These are phyloP conservation scores for Trichacis sp. DNA, from an alignment of 2,888 invertebrate genomes.

Conservation along the genomic window DNA sequence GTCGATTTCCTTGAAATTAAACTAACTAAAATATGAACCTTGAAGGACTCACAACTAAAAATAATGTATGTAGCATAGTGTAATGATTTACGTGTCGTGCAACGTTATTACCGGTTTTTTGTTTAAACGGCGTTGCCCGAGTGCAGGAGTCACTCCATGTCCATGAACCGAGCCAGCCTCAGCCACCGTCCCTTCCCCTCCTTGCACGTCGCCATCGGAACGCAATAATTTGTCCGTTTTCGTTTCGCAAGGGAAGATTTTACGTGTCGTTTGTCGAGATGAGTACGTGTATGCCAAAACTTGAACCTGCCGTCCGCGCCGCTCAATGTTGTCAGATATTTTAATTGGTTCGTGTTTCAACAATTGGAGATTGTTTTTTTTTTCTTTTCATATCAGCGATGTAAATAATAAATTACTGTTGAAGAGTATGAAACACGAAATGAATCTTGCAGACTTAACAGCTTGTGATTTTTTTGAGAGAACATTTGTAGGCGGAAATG, in stretches of 20 bases:
- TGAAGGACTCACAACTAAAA: background rate
- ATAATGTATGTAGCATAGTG: background rate
- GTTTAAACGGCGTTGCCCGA: constrained; percentile 16
- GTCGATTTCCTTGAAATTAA: too few relatives aligned
- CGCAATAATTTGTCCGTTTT: constrained; percentile 8
- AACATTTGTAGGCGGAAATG: too few relatives aligned
- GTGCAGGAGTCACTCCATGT: constrained; percentile 58
- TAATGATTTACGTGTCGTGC: constrained; percentile 7
- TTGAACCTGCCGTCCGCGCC: constrained; percentile 53
- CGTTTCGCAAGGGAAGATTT: background rate
- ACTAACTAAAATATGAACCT: too few relatives aligned
- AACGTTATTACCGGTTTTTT: constrained; percentile 19
- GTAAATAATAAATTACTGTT: too few relatives aligned
- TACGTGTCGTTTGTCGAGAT: constrained; percentile 13
- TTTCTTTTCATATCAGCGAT: too few relatives aligned
- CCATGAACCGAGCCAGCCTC: constrained; percentile 66
- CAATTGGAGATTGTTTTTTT: background rate
- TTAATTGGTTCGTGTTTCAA: constrained; percentile 3
- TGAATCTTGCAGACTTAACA: too few relatives aligned
- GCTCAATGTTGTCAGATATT: constrained; percentile 20
- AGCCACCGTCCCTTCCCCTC: constrained; percentile 64
- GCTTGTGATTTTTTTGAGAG: too few relatives aligned
- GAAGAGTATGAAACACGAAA: too few relatives aligned
- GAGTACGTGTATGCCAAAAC: constrained; percentile 14
- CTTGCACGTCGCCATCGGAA: constrained; percentile 49